Conservation (phyloP, 2,888 invertebrate species). For the Carabus problematicus region DNA sequence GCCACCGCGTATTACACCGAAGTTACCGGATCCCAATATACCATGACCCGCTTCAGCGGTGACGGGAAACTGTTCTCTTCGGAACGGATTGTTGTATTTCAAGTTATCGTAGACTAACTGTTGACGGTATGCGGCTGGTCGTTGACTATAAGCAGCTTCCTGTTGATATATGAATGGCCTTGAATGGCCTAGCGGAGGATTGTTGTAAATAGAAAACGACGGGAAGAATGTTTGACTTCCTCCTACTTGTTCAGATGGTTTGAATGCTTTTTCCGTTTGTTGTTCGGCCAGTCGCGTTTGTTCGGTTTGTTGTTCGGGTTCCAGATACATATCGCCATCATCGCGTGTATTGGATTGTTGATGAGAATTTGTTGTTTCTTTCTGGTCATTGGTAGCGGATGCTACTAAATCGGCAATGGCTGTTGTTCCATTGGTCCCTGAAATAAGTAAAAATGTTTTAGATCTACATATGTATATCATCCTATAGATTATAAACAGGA, state of each 20-base stretch:
- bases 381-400: no score
- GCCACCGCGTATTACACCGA: conserved; percentile 85
- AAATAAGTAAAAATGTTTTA: not conserved
- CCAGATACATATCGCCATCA: conserved; percentile 30
- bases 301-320: conserved; percentile 24
- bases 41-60: conserved; percentile 65
- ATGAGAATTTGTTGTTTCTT: not conserved
- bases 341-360: conserved; percentile 1
- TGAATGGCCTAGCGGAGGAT: conserved; percentile 69
- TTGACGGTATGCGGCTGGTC: conserved; percentile 56
- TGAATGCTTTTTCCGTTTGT: conserved; percentile 23
- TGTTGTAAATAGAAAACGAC: conserved; percentile 64
- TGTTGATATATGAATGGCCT: conserved; percentile 67
- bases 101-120: conserved; percentile 21
- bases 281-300: conserved; percentile 6
- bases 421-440: conserved; percentile 7
- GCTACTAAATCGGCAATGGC: not conserved
- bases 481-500: no score
- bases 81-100: conserved; percentile 35
- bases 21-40: conserved; percentile 83
- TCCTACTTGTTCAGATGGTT: conserved; percentile 60
- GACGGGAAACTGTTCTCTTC: conserved; percentile 25
- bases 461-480: not conserved
- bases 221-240: conserved; percentile 79
- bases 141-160: conserved; percentile 69